Base-by-base conservation (phyloP, 1,140 invertebrate species). In the Dufourea novaeangliae region DNA sequence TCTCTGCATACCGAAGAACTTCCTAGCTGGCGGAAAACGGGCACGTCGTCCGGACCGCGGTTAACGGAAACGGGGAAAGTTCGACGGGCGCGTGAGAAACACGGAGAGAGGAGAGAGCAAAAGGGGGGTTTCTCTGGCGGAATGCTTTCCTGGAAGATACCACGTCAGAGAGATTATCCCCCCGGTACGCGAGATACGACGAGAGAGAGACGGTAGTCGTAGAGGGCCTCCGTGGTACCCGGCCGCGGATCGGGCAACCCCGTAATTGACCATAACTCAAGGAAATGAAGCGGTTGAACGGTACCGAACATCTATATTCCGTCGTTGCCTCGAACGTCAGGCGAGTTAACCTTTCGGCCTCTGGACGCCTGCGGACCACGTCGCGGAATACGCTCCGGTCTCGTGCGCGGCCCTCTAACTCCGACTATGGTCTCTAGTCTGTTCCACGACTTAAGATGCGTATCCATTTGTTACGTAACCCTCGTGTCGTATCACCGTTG, bases 221-320 rank as follows among this genome's bases (percentile, higher is more conserved):
- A n/a, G n/a, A n/a, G n/a, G 74, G 74, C 78, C 69, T 69, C 39
- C 77, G 57, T n/a, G n/a, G n/a, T n/a, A 66, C 75, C 71, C 59
- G 73, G 34, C 68, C 66, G n/a, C n/a, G 86, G 83, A 86, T 83
- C 83, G 87, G 80, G 50, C 83, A 82, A 56, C 54, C 72, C 56
- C 72, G 80, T 88, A 87, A 88, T 88, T 87, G 86, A 87, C 79
- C 86, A 87, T 88, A 87, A 87, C 84, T 88, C 86, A 85, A 80
- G 86, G 86, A 88, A 88, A 88, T 88, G 85, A 88, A 88, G 80
- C 85, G 80, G 82, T n/a, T 80, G 82, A 86, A 88, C 86, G 87
- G 85, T 88, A 88, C 80, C 70, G 72, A 82, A 79, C 76, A 82
- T 82, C 84, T 84, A 87, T 86, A 86, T 84, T 79, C 73, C 73